phyloP scores from a whole-genome alignment of 2,113 vertebrate genomes.

The Caranx melampygus region DNA sequence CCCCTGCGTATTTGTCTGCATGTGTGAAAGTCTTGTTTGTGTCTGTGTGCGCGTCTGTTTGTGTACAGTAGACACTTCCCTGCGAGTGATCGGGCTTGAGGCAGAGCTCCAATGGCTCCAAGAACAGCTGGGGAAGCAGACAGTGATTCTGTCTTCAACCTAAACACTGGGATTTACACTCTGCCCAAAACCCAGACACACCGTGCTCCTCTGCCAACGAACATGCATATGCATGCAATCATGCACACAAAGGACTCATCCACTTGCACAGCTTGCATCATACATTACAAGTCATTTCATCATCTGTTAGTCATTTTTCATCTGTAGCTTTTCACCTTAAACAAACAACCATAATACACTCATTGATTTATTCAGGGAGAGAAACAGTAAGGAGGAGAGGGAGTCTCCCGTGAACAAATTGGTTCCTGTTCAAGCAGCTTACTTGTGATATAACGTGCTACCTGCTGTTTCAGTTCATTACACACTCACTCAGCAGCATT shows the following conservation, averaged over 20 bases:
- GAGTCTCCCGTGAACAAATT: conserved; percentile 40
- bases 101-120: conserved; percentile 43
- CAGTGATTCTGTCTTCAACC: conserved; percentile 54
- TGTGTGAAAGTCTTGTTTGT: conserved; percentile 18
- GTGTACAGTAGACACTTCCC: conserved; percentile 58
- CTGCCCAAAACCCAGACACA: conserved; percentile 66
- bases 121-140: conserved; percentile 74
- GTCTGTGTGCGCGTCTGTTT: conserved; percentile 19
- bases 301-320: conserved; percentile 68
- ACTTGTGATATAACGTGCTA: conserved; percentile 24
- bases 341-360: conserved; percentile 60
- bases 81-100: conserved; percentile 37
- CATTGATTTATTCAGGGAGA: conserved; percentile 44
- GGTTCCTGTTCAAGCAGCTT: conserved; percentile 40
- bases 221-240: conserved; percentile 75
- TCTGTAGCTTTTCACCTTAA: conserved; percentile 56
- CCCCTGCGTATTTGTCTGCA: conserved; percentile 17
- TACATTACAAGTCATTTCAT: conserved; percentile 75
- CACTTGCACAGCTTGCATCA: conserved; percentile 72
- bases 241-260: conserved; percentile 59
- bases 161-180: conserved; percentile 66
- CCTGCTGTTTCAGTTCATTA: conserved; percentile 37
- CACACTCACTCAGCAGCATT: conserved; percentile 31
- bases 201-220: conserved; percentile 55
- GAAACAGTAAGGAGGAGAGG: conserved; percentile 11